Evolutionary conservation across 2,888 invertebrate genomes (phyloP).

Genomic region (Eristalis arbustorum): DNA sequence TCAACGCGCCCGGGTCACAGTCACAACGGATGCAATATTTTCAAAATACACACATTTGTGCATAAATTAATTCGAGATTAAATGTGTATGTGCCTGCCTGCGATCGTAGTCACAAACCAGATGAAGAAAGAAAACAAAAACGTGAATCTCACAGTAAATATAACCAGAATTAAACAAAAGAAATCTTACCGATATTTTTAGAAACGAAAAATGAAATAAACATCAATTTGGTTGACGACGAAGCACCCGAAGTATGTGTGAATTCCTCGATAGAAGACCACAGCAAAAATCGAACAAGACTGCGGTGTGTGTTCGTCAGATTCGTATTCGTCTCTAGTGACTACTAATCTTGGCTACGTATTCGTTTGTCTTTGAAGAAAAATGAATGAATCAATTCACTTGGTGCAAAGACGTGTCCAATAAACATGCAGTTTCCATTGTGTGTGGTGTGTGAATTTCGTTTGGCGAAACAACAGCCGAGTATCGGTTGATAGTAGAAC

Average conservation of each 20-base stretch:
- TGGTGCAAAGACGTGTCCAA: not conserved
- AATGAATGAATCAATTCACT: not conserved
- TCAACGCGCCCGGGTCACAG: not conserved
- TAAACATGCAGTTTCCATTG: not conserved
- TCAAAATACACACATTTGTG: not conserved
- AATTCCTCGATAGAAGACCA: not conserved
- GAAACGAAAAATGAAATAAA: not conserved
- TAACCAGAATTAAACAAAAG: not conserved
- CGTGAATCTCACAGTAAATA: not conserved
- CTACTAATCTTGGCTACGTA: not conserved
- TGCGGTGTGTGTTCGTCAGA: not conserved
- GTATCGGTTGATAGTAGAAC: slow-evolving; percentile 1
- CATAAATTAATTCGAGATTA: not conserved
- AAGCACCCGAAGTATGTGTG: not conserved
- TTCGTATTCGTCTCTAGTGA: not conserved
- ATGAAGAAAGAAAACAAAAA: not conserved
- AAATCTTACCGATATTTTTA: not conserved
- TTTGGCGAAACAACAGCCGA: not conserved
- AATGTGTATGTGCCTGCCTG: not conserved
- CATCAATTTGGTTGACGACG: not conserved
- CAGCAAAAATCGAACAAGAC: not conserved
- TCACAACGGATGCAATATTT: not conserved
- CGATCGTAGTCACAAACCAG: not conserved
- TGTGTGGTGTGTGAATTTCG: not conserved
- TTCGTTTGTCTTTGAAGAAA: not conserved